Percentiles rank a stretch among this genome's conserved stretches.
Evolutionary conservation across 2,797 vertebrate species (phyloP).

Genomic region (Sebastolobus alascanus): DNA sequence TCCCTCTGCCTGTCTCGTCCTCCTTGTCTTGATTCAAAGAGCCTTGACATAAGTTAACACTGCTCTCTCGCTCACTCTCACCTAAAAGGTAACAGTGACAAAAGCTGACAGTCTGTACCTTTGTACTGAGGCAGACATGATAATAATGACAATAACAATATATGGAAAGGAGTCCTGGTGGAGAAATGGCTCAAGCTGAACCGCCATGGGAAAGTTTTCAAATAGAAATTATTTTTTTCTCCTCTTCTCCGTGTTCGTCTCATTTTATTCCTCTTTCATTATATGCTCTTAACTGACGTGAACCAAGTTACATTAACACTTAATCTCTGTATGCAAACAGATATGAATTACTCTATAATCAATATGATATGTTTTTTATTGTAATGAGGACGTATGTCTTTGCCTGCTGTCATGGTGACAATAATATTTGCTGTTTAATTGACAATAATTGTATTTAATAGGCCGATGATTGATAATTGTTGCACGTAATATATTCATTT

Average conservation of each 20-base stretch:
- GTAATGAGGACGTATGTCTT: neutral
- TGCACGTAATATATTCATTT: neutral
- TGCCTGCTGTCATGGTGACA: neutral
- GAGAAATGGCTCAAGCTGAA: neutral
- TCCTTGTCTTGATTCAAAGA: conserved; percentile 77
- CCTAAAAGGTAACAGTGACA: conserved; percentile 50
- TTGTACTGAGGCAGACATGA: conserved; percentile 22
- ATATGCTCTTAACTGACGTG: neutral
- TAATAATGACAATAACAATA: conserved; percentile 38
- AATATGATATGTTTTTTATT: neutral
- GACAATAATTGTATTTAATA: neutral
- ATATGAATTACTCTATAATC: neutral
- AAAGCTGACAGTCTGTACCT: conserved; percentile 34
- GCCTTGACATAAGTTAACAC: conserved; percentile 75
- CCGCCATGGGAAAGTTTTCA: neutral
- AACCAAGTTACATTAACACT: neutral
- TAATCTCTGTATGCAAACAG: neutral
- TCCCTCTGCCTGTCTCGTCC: conserved; percentile 59
- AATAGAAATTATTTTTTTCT: neutral
- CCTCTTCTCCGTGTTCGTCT: neutral
- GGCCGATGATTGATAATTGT: neutral
- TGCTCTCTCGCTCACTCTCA: conserved; percentile 45
- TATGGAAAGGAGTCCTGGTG: neutral
- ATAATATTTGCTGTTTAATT: neutral
- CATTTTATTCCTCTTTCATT: neutral